Evolutionary conservation across 2,113 vertebrate genomes (phyloP).

Genomic region (Sinosuthora webbiana): DNA sequence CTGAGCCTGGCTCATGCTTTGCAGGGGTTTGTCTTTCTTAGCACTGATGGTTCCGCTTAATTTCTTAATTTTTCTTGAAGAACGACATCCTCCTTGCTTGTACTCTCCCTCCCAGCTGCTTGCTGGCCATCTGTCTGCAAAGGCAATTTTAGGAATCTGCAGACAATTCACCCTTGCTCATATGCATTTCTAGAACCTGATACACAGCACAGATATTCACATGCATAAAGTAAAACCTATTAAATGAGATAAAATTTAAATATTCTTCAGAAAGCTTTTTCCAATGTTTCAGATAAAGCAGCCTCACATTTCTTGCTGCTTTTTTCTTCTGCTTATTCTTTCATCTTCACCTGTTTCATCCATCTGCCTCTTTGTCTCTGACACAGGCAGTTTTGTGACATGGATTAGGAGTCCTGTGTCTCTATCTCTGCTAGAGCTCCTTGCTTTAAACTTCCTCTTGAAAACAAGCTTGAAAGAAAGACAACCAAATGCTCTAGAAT

Average conservation of each 20-base stretch:
- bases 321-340: neutral
- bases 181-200: neutral
- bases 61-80: conserved; percentile 20
- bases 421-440: neutral
- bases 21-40: conserved; percentile 32
- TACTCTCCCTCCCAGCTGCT: neutral
- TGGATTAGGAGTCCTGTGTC: neutral
- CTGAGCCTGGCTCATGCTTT: neutral
- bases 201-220: neutral
- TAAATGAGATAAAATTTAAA: neutral
- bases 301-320: neutral
- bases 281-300: neutral
- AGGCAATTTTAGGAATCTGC: neutral
- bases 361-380: neutral
- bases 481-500: neutral
- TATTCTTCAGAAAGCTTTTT: neutral
- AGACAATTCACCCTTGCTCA: neutral
- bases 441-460: neutral
- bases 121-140: conserved; percentile 17
- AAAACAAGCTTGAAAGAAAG: neutral
- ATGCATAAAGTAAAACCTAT: neutral
- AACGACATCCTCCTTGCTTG: neutral
- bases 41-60: neutral
- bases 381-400: neutral
- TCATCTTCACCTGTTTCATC: neutral